These are phyloP conservation scores for Hypotaenidia okinawae DNA, from an alignment of 2,797 vertebrate genomes.

Conservation along the genomic window DNA sequence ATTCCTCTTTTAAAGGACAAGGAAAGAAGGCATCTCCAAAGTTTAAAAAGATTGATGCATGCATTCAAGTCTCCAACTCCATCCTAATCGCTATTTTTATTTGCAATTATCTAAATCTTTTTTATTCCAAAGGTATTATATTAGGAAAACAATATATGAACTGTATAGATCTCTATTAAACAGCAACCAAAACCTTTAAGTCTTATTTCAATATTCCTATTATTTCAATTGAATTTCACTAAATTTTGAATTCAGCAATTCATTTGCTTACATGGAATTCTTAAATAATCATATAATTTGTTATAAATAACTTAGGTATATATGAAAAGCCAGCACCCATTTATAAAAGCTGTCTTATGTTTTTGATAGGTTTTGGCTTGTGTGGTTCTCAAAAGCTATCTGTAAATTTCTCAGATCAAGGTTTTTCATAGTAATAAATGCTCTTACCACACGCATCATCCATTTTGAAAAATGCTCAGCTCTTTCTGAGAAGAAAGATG, in stretches of 20 bases:
- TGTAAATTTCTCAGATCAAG: background rate
- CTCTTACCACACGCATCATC: background rate
- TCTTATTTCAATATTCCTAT: background rate
- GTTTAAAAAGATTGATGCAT: background rate
- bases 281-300: background rate
- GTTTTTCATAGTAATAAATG: background rate
- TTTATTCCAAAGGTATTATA: background rate
- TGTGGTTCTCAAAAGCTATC: background rate
- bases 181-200: background rate
- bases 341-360: background rate
- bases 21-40: background rate
- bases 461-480: background rate
- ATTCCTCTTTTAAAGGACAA: background rate
- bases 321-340: background rate
- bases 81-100: background rate
- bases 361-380: background rate
- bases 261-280: background rate
- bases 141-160: background rate
- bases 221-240: background rate
- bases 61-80: background rate
- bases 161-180: background rate
- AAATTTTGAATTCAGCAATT: background rate
- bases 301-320: background rate
- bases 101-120: background rate
- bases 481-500: background rate